Percentiles rank a stretch among this genome's conserved stretches.
Conservation (phyloP, 1,140 invertebrate species). For the Zophobas atratus region DNA sequence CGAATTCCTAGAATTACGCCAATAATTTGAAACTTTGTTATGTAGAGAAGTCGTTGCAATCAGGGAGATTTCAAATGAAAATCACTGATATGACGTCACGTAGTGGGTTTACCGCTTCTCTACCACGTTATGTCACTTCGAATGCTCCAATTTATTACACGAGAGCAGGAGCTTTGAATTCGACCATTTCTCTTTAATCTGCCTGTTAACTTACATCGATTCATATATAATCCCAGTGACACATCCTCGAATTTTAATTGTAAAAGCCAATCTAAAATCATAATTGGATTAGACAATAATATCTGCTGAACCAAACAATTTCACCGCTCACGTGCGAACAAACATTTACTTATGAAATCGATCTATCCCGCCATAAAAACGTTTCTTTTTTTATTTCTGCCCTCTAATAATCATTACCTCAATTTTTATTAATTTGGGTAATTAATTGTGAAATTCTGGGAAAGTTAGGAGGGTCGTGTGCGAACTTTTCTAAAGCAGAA, state of each 20-base stretch:
- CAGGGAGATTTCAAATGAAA: constrained; percentile 44
- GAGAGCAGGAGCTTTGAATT: constrained; percentile 31
- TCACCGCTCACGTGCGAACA: constrained; percentile 1
- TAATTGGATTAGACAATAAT: constrained; percentile 35
- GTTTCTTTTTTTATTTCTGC: background rate
- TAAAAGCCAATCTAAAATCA: constrained; percentile 34
- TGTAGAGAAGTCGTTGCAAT: constrained; percentile 38
- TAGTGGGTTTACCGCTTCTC: constrained; percentile 46
- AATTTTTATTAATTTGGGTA: constrained; percentile 16
- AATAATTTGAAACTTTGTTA: constrained; percentile 48
- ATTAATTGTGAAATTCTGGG: constrained; percentile 27
- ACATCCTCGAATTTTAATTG: constrained; percentile 18
- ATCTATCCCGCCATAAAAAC: background rate
- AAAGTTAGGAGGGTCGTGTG: background rate
- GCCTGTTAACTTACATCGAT: constrained; percentile 33
- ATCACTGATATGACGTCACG: constrained; percentile 47
- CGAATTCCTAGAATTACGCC: constrained; percentile 41
- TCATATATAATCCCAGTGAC: constrained; percentile 20
- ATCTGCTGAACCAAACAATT: constrained; percentile 3
- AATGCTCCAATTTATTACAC: constrained; percentile 30
- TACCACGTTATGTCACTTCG: constrained; percentile 36
- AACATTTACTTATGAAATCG: constrained; percentile 25
- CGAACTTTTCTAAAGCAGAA: constrained; percentile 18
- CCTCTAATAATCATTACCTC: background rate
- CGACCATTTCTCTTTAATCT: constrained; percentile 34